Conservation (phyloP, 2,113 vertebrate genomes). For the Stigmatopora argus region DNA sequence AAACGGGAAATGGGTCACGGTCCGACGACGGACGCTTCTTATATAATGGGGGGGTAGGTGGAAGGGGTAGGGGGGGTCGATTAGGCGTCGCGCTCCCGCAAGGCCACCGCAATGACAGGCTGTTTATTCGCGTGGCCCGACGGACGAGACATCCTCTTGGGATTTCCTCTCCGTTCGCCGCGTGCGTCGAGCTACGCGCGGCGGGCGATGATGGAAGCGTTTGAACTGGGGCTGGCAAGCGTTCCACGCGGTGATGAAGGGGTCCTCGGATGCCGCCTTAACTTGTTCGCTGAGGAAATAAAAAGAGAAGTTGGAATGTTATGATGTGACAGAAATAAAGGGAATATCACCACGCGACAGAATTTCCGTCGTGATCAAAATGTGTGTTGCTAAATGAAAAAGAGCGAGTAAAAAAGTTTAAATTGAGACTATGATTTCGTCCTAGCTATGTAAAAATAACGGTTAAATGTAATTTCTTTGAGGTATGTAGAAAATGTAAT, state of each 20-base stretch:
- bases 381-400: too few relatives aligned
- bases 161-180: not conserved
- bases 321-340: not conserved
- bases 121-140: not conserved
- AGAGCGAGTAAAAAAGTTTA: too few relatives aligned
- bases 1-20: conserved; percentile 54
- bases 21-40: conserved; percentile 49
- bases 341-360: too few relatives aligned
- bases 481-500: too few relatives aligned
- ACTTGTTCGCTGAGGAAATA: too few relatives aligned
- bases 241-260: too few relatives aligned
- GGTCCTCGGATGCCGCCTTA: too few relatives aligned
- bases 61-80: too few relatives aligned
- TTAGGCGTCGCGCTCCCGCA: conserved; percentile 7
- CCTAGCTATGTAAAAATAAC: too few relatives aligned
- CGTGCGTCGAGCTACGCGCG: not conserved
- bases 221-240: not conserved
- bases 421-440: too few relatives aligned
- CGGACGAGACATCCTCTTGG: not conserved
- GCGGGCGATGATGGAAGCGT: not conserved
- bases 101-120: conserved; percentile 16
- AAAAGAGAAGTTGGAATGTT: not conserved
- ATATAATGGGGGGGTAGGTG: conserved; percentile 37
- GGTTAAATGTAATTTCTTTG: too few relatives aligned
- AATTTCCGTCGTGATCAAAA: too few relatives aligned